Conservation (phyloP, 2,113 vertebrate species). For the Tricholaema leucomelas region DNA sequence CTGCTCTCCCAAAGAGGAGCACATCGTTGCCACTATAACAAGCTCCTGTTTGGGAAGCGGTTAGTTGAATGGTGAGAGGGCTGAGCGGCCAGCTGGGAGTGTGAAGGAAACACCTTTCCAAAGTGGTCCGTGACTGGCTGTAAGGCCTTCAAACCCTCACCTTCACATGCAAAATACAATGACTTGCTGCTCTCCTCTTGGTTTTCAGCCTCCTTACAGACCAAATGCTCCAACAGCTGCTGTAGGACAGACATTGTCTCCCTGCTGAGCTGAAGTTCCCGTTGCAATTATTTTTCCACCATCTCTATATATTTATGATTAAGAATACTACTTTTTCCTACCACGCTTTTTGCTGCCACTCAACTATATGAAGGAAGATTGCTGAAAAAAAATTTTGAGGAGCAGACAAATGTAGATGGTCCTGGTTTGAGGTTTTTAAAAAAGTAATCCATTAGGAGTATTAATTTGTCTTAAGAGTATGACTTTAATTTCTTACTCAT, state of each 20-base stretch:
- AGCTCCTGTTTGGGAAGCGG: background rate
- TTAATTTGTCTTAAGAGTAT: background rate
- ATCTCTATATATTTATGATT: background rate
- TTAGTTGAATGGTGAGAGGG: background rate
- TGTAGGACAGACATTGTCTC: background rate
- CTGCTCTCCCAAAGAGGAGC: too few species aligned
- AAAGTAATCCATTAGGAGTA: background rate
- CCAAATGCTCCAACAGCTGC: background rate
- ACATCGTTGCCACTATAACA: fast-evolving
- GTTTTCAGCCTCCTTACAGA: too few species aligned
- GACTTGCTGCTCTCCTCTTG: too few species aligned
- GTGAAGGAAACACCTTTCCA: background rate
- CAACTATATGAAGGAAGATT: background rate
- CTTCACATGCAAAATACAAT: background rate
- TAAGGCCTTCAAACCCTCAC: background rate
- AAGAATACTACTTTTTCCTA: background rate
- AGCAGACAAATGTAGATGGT: background rate
- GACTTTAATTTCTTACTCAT: background rate
- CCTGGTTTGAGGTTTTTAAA: background rate
- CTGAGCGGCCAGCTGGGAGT: background rate
- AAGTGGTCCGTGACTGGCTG: background rate
- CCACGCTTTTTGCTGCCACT: background rate
- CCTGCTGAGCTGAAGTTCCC: background rate
- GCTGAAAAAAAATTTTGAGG: background rate
- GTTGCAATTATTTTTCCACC: background rate